Base-by-base conservation (phyloP, 2,888 invertebrate species). In the Archips crataeganus region DNA sequence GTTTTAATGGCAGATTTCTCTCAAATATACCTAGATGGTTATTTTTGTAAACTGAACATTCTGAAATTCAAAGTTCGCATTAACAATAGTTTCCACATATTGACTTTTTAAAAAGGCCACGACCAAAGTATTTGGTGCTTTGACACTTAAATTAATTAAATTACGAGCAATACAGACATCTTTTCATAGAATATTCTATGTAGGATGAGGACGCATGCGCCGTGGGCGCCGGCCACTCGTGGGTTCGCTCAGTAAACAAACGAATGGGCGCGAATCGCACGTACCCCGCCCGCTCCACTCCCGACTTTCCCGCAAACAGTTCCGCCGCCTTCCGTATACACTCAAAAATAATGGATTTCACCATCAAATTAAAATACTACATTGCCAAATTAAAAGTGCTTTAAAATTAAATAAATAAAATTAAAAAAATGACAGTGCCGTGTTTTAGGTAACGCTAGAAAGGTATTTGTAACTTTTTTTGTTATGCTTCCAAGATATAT, bases 161-260 rank as follows among this genome's bases (percentile, higher is more conserved):
- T 78, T 80, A 79, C 66, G 70, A 77, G 71, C 78, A 75, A 69
- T 75, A 77, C 77, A 76, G 77, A 74, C 78, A 79, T 82, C 79
- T 82, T 79, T 78, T 76, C 77, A 83, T 82, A 81, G 81, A 85
- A 85, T 84, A 83, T 85, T 83, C 77, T 80, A 82, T 81, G 82
- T 79, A 78, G 75, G 71, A 69, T 64, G 68, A 63, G 34, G 65
- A 80, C 86, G 86, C 86, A 85, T 86, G 86, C 86, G 86, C 81
- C 61, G 54, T 11, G 54, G 66, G 49, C 42, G 76, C 69, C 77
- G 64, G 57, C 75, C 75, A 68, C 72, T 73, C 71, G 76, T 70
- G 75, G 71, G 62, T 71, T 47, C 71, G 70, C 74, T 71, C 78
- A 82, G 82, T 82, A 81, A 81, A 82, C 81, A 81, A 79, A 77